These are phyloP conservation scores for Caenorhabditis brenneri DNA, from an alignment of 1,140 invertebrate species.

Conservation along the genomic window DNA sequence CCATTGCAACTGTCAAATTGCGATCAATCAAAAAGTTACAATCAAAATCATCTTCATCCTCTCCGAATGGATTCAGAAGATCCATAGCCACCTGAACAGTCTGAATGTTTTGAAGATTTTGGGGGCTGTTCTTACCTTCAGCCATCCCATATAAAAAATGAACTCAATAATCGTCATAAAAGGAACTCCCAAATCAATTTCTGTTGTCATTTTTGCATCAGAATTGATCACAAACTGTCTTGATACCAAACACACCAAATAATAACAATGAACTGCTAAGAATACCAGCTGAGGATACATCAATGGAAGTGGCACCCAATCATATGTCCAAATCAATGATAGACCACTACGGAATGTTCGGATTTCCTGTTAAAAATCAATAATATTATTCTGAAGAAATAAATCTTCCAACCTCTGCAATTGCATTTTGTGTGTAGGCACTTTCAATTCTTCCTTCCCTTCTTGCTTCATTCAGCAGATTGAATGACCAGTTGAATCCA, in stretches of 20 bases:
- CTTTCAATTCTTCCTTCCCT: slow-evolving; percentile 41
- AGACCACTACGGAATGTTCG: slow-evolving; percentile 14
- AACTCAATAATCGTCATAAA: slow-evolving; percentile 39
- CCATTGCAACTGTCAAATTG: slow-evolving; percentile 72
- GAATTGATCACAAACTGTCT: slow-evolving; percentile 44
- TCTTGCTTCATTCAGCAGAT: slow-evolving; percentile 44
- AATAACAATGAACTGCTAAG: slow-evolving; percentile 49
- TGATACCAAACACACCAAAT: slow-evolving; percentile 19
- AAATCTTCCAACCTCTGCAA: slow-evolving; percentile 24
- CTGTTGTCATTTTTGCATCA: slow-evolving; percentile 24
- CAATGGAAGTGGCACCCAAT: slow-evolving; percentile 51
- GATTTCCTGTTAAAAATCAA: neutral
- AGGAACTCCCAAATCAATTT: slow-evolving; percentile 32
- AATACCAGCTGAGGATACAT: slow-evolving; percentile 51
- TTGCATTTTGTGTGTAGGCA: slow-evolving; percentile 44
- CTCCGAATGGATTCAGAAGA: slow-evolving; percentile 61
- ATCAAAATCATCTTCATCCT: slow-evolving; percentile 64
- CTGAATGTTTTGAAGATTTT: neutral
- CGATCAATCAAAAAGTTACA: slow-evolving; percentile 72
- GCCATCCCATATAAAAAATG: slow-evolving; percentile 53
- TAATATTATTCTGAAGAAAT: neutral
- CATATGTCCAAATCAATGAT: slow-evolving; percentile 46
- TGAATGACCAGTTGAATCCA: slow-evolving; percentile 48
- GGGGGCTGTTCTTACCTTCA: slow-evolving; percentile 3
- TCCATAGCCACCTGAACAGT: slow-evolving; percentile 56